Base-by-base conservation (phyloP, 2,888 invertebrate species). In the Dicycla oo region DNA sequence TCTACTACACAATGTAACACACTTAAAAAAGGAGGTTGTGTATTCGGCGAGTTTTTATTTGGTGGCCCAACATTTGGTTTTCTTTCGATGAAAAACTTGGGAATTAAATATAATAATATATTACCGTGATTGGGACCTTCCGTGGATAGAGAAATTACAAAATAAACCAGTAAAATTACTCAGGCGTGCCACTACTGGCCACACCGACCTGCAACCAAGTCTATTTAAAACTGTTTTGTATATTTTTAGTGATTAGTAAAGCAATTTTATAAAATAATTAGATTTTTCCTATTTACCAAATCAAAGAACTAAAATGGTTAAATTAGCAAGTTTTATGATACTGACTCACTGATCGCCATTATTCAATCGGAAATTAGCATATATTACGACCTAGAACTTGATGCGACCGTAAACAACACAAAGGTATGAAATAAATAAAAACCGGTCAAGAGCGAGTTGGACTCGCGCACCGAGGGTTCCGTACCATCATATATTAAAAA, bases 61-160 rank as follows among this genome's bases (percentile, higher is more conserved):
- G 20, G 30, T 20, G 57, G 7, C 26, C 13, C 3, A 20, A 30
- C 2, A 0, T 34, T 15, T 34, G 0, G 3, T 13, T 1, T 20
- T 20, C 80, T 93, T 40, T 63, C 73, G 20, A 66, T 88, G 18
- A 84, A 82, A 40, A 68, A 83, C 45, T 69, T 73, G 20, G 84
- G 78, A 5, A 73, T 82, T 15, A 89, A 87, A 67, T 93, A 92
- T 73, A 93, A 93, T 72, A 88, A n/a, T 94, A 23, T 94, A n/a
- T 94, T 73, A 94, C 94, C 2, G 82, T 93, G 4, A 80, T 93
- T 49, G 91, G 88, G 8, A 94, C 70, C 49, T 89, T 34, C 58
- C 87, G 5, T 95, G 94, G 94, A 91, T 94, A 73, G 77, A 91
- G n/a, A 91, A 90, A 74, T 80, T 75, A 26, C 83, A 84, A 34